phyloP scores from a whole-genome alignment of 2,113 vertebrate genomes.

The Progne subis region DNA sequence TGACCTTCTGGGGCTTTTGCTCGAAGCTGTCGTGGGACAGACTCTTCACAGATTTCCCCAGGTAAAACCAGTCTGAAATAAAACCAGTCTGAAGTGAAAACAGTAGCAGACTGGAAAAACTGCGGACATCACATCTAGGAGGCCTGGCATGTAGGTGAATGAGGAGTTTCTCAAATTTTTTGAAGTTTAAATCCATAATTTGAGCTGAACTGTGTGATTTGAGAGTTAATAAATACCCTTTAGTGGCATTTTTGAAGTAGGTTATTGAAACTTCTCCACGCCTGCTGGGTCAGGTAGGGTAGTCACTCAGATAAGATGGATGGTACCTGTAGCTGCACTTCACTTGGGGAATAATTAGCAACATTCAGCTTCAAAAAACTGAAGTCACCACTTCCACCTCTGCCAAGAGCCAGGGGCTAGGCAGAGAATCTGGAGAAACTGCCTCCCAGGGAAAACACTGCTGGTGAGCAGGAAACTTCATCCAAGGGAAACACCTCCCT shows the following conservation, averaged over 20 bases:
- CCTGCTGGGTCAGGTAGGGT: neutral
- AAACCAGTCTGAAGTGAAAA: neutral
- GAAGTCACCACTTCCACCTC: neutral
- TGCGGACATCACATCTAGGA: neutral
- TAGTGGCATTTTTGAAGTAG: neutral
- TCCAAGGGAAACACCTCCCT: neutral
- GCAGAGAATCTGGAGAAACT: neutral
- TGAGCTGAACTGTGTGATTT: neutral
- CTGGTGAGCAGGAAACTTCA: neutral
- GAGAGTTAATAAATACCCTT: neutral
- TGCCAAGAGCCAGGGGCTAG: neutral
- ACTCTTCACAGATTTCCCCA: neutral
- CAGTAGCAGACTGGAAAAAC: neutral
- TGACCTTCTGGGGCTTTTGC: neutral
- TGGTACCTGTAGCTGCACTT: neutral
- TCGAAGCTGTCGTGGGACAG: neutral
- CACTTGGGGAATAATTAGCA: slow-evolving; percentile 28
- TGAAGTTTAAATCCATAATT: neutral
- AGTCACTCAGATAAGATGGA: slow-evolving; percentile 5
- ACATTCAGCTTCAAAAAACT: slow-evolving; percentile 1
- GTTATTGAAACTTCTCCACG: neutral
- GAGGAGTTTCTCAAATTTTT: neutral
- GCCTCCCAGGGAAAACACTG: neutral
- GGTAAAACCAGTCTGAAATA: neutral
- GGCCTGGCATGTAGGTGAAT: accelerated